phyloP scores from a whole-genome alignment of 2,888 invertebrate species.

The Psylliodes chrysocephalus region DNA sequence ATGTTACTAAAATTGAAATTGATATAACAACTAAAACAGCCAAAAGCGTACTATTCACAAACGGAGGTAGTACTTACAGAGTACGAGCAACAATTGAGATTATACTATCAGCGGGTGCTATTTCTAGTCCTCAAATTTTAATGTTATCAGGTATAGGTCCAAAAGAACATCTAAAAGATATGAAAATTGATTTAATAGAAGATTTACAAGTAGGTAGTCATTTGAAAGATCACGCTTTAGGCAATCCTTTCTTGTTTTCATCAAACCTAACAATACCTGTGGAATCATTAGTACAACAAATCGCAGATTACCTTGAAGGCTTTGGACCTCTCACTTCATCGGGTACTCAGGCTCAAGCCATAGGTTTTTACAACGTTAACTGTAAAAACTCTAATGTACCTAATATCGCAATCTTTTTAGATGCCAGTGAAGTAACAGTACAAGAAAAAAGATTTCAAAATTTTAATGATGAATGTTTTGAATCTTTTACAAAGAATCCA shows the following conservation, averaged over 20 bases:
- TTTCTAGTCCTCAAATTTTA: background rate
- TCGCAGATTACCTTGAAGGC: background rate
- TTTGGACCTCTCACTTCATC: background rate
- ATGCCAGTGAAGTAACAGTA: background rate
- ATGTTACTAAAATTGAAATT: conserved; percentile 70
- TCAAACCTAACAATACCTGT: background rate
- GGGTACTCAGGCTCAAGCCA: conserved; percentile 46
- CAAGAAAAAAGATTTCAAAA: background rate
- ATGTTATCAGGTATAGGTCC: background rate
- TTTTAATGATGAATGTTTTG: background rate
- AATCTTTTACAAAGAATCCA: conserved; percentile 22
- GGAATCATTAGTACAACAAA: background rate
- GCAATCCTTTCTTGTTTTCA: background rate
- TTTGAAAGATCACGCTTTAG: background rate
- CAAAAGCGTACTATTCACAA: conserved; percentile 64
- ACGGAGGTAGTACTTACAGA: conserved; percentile 66
- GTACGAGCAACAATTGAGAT: conserved; percentile 63
- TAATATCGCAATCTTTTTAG: background rate
- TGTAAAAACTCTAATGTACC: conserved; percentile 56
- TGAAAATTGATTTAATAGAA: background rate
- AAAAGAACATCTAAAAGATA: background rate
- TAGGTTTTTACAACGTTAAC: conserved; percentile 71
- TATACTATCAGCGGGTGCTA: background rate
- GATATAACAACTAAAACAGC: conserved; percentile 69
- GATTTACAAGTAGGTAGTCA: background rate